Evolutionary conservation across 2,888 invertebrate species (phyloP), one percentile per base, ranked within the genome.

Genomic region (Perizoma affinitatum): DNA sequence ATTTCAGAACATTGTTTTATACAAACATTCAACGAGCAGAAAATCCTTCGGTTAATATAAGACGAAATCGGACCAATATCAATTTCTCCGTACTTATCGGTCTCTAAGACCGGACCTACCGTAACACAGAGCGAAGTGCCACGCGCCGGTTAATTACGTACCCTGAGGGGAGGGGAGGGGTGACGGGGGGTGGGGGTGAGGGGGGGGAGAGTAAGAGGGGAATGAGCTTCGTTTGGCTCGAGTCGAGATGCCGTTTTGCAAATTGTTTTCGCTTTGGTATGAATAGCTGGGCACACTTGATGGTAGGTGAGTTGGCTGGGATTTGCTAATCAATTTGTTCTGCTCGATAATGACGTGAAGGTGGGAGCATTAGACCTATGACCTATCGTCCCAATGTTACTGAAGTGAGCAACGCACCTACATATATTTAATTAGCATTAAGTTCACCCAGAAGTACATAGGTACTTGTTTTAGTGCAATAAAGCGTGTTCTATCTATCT

Each of bases 131-230:
- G 52, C 69, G 55, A 46, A 67, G 66, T 67, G 66, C 66, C 61
- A 61, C 47, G 64, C 59, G 67, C 57, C 67, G 64, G 70, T 61
- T 64, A 69, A 63, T 69, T 71, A 60, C 61, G 63, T 63, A 59
- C 60, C 49, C 58, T 44, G 47, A n/a, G 47, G 61, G 48, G 22
- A 53, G 6, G 45, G 48, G 60, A 33, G 7, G 43, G 36, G 53
- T 33, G 38, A 57, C n/a, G 34, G 62, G 49, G 46, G 22, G 50
- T 2, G n/a, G 41, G 59, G 34, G 62, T 47, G 46, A 10, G 50
- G 3, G n/a, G 41, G 59, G 47, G 36, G n/a, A 49, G 44, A 49
- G 41, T 46, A 56, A 59, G 65, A 60, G 63, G 61, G 64, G 63
- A 65, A 60, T 62, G 48, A 63, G 65, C 66, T 66, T 65, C 61